Conservation (phyloP, 2,113 vertebrate genomes). For the Lanius collurio region DNA sequence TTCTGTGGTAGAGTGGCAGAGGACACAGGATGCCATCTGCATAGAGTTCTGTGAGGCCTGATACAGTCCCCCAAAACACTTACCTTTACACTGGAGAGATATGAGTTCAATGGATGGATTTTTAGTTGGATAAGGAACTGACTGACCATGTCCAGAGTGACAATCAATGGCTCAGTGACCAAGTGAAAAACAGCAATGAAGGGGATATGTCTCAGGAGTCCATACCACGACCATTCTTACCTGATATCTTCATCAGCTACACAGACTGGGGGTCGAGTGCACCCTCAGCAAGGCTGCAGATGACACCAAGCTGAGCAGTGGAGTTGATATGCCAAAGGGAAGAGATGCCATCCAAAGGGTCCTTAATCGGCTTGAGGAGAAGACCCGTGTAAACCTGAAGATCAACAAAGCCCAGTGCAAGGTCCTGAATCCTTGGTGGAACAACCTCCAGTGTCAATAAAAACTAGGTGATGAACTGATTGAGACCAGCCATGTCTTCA, state of each 20-base stretch:
- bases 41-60: background rate
- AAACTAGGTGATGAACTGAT: background rate
- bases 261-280: background rate
- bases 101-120: background rate
- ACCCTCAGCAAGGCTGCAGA: background rate
- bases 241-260: background rate
- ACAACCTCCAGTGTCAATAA: background rate
- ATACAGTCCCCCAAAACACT: background rate
- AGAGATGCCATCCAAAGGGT: background rate
- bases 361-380: background rate
- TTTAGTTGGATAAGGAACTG: background rate
- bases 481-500: background rate
- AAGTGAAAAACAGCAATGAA: background rate
- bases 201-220: background rate
- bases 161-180: background rate
- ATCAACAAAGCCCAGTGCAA: background rate
- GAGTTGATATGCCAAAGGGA: background rate
- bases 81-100: background rate
- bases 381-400: rapidly evolving
- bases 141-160: background rate
- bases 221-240: rapidly evolving
- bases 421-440: background rate
- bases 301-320: background rate
- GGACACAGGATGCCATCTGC: background rate
- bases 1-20: background rate